Evolutionary conservation across 2,888 invertebrate species (phyloP).

Genomic region (Luperina nickerlii): DNA sequence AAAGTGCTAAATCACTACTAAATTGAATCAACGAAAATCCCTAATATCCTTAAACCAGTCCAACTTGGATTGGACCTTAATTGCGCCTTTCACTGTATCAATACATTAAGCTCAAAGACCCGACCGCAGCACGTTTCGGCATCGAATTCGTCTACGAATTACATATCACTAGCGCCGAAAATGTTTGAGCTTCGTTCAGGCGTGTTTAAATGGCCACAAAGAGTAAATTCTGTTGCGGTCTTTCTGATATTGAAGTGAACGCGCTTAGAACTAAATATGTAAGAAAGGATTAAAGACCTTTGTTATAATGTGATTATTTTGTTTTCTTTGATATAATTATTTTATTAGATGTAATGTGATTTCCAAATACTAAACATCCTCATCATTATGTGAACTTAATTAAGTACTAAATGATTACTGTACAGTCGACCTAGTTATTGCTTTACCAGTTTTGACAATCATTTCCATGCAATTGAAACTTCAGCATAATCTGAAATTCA

Average conservation of each 20-base stretch:
- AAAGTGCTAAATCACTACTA: background rate
- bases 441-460: too few relatives aligned
- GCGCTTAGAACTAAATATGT: slow-evolving; percentile 3
- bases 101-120: slow-evolving; percentile 28
- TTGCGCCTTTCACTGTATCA: slow-evolving; percentile 2
- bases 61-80: background rate
- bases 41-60: background rate
- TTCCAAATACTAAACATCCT: background rate
- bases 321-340: too few relatives aligned
- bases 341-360: background rate
- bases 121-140: slow-evolving; percentile 39
- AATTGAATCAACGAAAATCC: background rate
- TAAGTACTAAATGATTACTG: background rate
- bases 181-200: slow-evolving; percentile 32
- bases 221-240: slow-evolving; percentile 34
- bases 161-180: slow-evolving; percentile 25
- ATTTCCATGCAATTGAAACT: too few relatives aligned
- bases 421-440: too few relatives aligned
- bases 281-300: background rate
- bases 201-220: slow-evolving; percentile 29
- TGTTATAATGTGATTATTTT: background rate
- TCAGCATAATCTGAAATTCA: too few relatives aligned
- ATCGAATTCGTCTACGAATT: slow-evolving; percentile 16
- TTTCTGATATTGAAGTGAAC: slow-evolving; percentile 19
- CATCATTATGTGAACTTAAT: background rate